Evolutionary conservation across 1,140 invertebrate genomes (phyloP).

Genomic region (Ladona fulva): DNA sequence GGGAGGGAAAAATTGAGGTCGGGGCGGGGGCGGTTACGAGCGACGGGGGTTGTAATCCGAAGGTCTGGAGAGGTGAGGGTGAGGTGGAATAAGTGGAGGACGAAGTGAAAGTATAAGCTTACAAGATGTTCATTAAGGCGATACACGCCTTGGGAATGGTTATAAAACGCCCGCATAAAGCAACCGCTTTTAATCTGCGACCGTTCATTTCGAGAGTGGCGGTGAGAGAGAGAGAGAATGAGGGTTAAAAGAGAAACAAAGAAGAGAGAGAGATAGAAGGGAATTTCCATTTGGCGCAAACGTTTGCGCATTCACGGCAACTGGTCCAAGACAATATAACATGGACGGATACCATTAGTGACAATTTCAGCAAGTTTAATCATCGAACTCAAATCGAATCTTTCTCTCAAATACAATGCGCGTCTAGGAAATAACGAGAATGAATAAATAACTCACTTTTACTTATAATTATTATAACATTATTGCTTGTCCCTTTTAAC

Average conservation of each 20-base stretch:
- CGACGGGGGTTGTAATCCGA: neutral
- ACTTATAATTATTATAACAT: no score
- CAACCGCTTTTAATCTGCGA: neutral
- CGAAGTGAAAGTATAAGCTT: conserved; percentile 5
- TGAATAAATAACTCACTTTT: no score
- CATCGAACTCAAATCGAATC: no score
- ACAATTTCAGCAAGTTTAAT: no score
- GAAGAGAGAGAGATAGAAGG: neutral
- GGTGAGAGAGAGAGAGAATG: neutral
- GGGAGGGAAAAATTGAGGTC: neutral
- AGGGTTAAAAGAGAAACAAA: neutral
- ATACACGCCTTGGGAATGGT: neutral
- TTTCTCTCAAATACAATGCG: no score
- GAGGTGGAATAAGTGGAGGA: neutral
- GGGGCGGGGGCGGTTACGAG: neutral
- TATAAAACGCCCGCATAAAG: conserved; percentile 1
- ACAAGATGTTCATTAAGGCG: conserved; percentile 9
- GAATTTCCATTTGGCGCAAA: no score
- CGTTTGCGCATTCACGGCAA: no score
- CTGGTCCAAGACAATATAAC: no score
- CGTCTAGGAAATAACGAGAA: no score
- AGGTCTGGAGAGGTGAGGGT: neutral
- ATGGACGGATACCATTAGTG: no score
- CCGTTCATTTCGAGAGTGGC: neutral
- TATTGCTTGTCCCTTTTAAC: no score